phyloP scores from a whole-genome alignment of 1,140 invertebrate genomes.

The Zaprionus vittiger region DNA sequence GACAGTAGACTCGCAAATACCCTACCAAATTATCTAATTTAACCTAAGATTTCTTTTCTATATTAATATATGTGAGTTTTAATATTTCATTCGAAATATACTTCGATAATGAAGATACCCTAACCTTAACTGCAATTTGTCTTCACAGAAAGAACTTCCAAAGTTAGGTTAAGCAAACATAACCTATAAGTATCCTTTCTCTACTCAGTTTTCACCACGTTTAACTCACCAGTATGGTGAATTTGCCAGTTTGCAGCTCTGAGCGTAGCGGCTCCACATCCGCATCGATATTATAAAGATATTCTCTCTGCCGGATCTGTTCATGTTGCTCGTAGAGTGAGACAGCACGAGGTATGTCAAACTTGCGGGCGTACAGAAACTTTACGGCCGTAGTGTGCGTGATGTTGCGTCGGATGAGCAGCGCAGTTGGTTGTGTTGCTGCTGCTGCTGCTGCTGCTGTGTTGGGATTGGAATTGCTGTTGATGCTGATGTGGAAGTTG shows the following conservation, averaged over 20 bases:
- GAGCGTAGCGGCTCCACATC: slow-evolving; percentile 91
- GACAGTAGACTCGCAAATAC: not conserved
- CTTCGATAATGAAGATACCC: too few relatives aligned
- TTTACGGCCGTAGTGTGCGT: slow-evolving; percentile 95
- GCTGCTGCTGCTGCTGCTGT: slow-evolving; percentile 10
- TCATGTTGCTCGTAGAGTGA: slow-evolving; percentile 96
- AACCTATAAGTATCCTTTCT: not conserved
- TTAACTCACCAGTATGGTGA: slow-evolving; percentile 95
- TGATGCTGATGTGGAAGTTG: slow-evolving; percentile 35
- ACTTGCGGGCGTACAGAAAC: slow-evolving; percentile 97
- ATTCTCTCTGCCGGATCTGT: slow-evolving; percentile 93
- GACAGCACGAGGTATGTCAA: slow-evolving; percentile 94
- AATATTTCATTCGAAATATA: not conserved
- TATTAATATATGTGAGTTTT: too few relatives aligned
- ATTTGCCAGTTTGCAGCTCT: slow-evolving; percentile 97
- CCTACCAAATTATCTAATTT: not conserved
- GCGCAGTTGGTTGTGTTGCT: slow-evolving; percentile 16
- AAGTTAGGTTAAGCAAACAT: not conserved
- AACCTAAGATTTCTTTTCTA: not conserved
- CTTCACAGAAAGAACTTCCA: too few relatives aligned
- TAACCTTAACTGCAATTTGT: too few relatives aligned
- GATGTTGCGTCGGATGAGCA: slow-evolving; percentile 84
- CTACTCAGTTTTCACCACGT: not conserved
- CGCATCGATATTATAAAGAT: slow-evolving; percentile 92
- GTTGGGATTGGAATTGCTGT: slow-evolving; percentile 16